These are phyloP conservation scores for Maniola jurtina DNA, from an alignment of 1,140 invertebrate genomes.

Conservation along the genomic window DNA sequence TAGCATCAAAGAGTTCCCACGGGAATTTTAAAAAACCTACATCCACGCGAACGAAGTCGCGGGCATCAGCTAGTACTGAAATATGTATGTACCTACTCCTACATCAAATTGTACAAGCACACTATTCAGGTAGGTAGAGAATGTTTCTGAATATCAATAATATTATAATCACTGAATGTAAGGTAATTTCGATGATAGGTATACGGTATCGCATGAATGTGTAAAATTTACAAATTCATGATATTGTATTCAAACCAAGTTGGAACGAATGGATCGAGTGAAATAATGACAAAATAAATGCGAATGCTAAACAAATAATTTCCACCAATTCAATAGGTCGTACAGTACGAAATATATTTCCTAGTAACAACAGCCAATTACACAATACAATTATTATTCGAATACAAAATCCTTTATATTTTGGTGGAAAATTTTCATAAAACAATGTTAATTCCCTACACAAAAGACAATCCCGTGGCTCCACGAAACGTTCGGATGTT, in stretches of 20 bases:
- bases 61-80: too few species aligned
- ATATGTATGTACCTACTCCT: too few species aligned
- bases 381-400: neutral
- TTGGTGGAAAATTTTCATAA: conserved; percentile 8
- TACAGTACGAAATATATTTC: neutral
- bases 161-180: too few species aligned
- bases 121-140: too few species aligned
- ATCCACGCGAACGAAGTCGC: too few species aligned
- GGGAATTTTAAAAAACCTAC: too few species aligned
- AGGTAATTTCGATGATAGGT: too few species aligned
- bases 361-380: neutral
- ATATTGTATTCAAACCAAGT: neutral
- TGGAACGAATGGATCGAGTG: neutral
- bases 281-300: neutral
- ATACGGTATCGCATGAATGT: neutral
- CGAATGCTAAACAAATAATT: neutral
- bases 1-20: too few species aligned
- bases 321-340: neutral
- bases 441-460: conserved; percentile 7
- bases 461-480: conserved; percentile 3
- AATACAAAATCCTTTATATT: neutral
- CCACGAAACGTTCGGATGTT: neutral
- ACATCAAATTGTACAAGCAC: too few species aligned
- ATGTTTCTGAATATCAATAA: too few species aligned
- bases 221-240: neutral